Base-by-base conservation (phyloP, 2,113 vertebrate species). In the Poeciliopsis retropinna region DNA sequence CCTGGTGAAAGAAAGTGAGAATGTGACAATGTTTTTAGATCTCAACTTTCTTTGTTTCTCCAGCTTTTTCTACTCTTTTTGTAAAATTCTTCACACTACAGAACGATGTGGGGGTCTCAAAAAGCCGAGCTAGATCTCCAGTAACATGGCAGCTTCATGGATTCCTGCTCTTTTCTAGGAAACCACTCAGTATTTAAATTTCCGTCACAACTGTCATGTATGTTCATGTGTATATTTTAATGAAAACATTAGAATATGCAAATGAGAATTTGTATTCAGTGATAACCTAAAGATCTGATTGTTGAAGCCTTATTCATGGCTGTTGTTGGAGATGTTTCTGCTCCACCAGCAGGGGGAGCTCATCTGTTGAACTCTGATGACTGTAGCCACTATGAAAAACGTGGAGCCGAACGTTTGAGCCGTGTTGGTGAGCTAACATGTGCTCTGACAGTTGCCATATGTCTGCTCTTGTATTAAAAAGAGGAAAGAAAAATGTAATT, bases 371-470 rank as follows among this genome's bases (percentile, higher is more conserved):
- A 70, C 32, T 39, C 12, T 10, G 34, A 66, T 25, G 65, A 68
- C 60, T 69, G 60, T 27, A 51, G 71, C 67, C 70, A 71, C 80
- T 47, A 54, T 60, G 14, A 62, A 60, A 71, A 75, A 64, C 62
- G 41, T 73, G 69, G 77, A 86, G 76, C 84, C 74, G 82, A 72
- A 83, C 60, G 34, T 72, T n/a, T 51, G 61, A 54, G 32, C 54
- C n/a, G 25, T n/a, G 32, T 61, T 41, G 17, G 25, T 31, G 41
- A 61, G 25, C 28, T 3, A 15, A 65, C 32, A 30, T 15, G 66
- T 73, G 70, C 76, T 62, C 76, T 51, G 13, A 64, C 9, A 10
- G 15, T 60, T 65, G 78, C 71, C 70, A 63, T 88, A 78, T 81
- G 80, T 75, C 66, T 81, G 32, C 68, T 28, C 67, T 78, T 84